These are phyloP conservation scores for Coptotermes formosanus DNA, from an alignment of 1,140 invertebrate genomes.

Conservation along the genomic window DNA sequence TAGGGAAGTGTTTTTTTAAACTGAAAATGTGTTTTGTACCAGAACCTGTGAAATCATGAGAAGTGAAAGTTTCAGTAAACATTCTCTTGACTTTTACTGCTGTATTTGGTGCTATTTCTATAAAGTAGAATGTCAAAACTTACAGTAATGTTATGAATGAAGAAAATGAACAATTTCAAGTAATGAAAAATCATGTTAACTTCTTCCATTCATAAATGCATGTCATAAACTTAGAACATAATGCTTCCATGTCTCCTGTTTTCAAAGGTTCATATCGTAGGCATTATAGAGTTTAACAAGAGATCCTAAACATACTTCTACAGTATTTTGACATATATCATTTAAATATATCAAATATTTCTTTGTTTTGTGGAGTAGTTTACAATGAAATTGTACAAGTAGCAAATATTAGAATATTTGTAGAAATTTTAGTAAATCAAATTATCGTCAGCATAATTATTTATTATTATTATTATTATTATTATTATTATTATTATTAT, in stretches of 20 bases:
- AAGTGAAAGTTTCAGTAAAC: background rate
- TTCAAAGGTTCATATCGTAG: background rate
- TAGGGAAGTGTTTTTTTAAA: background rate
- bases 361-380: background rate
- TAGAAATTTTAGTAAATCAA: background rate
- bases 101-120: background rate
- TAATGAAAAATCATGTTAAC: background rate
- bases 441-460: too few relatives aligned
- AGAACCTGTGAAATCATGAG: constrained; percentile 8
- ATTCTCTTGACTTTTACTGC: background rate
- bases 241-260: background rate
- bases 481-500: background rate
- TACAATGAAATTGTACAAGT: background rate
- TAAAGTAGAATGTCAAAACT: background rate
- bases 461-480: too few relatives aligned
- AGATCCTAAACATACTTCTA: background rate
- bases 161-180: background rate
- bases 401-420: background rate
- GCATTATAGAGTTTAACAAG: background rate
- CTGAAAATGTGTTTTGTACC: background rate
- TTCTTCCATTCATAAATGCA: background rate
- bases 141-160: background rate
- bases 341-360: background rate
- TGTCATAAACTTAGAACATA: background rate
- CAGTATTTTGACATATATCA: background rate